These are phyloP conservation scores for Suillia variegata DNA, from an alignment of 2,888 invertebrate species.

Conservation along the genomic window DNA sequence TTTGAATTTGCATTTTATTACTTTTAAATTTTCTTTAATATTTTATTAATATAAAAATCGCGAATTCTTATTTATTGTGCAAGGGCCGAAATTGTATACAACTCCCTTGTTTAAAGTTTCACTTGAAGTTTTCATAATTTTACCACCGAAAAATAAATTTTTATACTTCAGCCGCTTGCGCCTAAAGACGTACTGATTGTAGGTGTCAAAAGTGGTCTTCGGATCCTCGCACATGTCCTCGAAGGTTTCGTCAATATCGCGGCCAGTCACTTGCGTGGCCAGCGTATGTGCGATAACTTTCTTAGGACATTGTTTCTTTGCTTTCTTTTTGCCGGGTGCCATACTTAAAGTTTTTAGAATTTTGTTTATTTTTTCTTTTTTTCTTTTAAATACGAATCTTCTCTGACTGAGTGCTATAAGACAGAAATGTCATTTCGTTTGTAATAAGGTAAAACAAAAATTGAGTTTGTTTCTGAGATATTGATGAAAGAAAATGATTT, in stretches of 20 bases:
- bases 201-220: slow-evolving; percentile 26
- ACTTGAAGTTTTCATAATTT: slow-evolving; percentile 21
- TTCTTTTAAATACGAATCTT: too few relatives aligned
- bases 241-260: slow-evolving; percentile 27
- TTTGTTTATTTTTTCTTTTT: too few relatives aligned
- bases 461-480: too few relatives aligned
- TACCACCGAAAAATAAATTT: slow-evolving; percentile 25
- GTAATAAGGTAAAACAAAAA: too few relatives aligned
- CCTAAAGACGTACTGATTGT: slow-evolving; percentile 23
- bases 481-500: too few relatives aligned
- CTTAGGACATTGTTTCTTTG: neutral
- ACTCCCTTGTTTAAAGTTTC: slow-evolving; percentile 21
- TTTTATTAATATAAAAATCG: too few relatives aligned
- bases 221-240: slow-evolving; percentile 32
- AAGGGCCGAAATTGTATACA: slow-evolving; percentile 29
- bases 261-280: slow-evolving; percentile 28
- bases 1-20: neutral
- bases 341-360: neutral
- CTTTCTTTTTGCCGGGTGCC: neutral
- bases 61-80: slow-evolving; percentile 27
- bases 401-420: too few relatives aligned
- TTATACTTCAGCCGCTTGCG: slow-evolving; percentile 31
- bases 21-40: neutral
- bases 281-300: slow-evolving; percentile 5
- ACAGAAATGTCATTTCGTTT: too few relatives aligned